Evolutionary conservation across 2,113 vertebrate species (phyloP).

Genomic region (Centropristis striata): DNA sequence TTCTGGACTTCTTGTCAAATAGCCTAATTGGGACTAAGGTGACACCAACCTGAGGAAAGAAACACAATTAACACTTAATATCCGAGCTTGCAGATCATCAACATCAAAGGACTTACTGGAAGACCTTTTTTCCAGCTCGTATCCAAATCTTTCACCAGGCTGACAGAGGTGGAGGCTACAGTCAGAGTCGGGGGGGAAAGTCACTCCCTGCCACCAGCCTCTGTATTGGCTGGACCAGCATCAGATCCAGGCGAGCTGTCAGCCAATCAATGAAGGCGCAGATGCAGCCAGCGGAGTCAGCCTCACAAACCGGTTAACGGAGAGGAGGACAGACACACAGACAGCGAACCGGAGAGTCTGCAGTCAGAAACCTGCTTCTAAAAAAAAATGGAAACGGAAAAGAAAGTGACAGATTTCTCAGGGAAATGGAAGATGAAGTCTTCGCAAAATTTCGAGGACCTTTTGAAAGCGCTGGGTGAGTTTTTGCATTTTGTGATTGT

Average conservation of each 20-base stretch:
- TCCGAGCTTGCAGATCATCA: slow-evolving; percentile 12
- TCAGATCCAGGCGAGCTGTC: slow-evolving; percentile 50
- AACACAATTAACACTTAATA: slow-evolving; percentile 44
- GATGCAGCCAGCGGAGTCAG: slow-evolving; percentile 58
- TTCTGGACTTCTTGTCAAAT: slow-evolving; percentile 14
- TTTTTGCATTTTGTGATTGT: neutral
- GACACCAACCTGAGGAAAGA: neutral
- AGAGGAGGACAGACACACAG: slow-evolving; percentile 9
- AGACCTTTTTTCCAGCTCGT: slow-evolving; percentile 68
- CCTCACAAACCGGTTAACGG: slow-evolving; percentile 24
- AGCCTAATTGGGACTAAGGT: neutral
- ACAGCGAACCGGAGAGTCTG: neutral
- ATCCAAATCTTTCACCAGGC: slow-evolving; percentile 76
- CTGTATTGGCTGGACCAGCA: slow-evolving; percentile 61
- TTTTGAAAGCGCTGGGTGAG: slow-evolving; percentile 91
- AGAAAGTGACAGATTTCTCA: slow-evolving; percentile 89
- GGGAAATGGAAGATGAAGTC: slow-evolving; percentile 94
- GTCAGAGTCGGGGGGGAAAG: slow-evolving; percentile 33
- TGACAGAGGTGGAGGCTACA: slow-evolving; percentile 65
- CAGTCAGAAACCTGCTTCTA: neutral
- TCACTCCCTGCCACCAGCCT: slow-evolving; percentile 58
- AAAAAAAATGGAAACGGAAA: slow-evolving; percentile 60
- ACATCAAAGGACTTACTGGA: slow-evolving; percentile 69
- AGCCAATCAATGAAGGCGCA: slow-evolving; percentile 72
- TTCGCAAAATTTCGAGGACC: slow-evolving; percentile 94